Conservation (phyloP, 2,113 vertebrate genomes). For the Stegastes partitus region DNA sequence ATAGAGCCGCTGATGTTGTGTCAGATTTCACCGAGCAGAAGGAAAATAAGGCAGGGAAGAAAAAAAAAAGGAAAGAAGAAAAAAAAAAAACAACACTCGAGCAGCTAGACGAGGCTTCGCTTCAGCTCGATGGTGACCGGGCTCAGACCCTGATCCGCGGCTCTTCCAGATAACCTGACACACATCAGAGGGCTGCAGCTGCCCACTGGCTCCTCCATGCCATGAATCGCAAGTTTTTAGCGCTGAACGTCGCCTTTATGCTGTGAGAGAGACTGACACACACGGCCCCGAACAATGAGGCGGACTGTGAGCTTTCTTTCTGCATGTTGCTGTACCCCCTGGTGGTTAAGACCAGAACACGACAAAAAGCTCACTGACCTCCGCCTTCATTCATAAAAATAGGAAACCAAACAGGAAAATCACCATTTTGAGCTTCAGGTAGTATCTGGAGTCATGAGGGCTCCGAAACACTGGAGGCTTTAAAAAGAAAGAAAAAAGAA, state of each 20-base stretch:
- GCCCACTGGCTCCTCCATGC: slow-evolving; percentile 49
- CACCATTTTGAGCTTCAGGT: slow-evolving; percentile 53
- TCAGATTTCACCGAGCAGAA: slow-evolving; percentile 57
- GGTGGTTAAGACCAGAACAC: slow-evolving; percentile 43
- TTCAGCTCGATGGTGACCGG: slow-evolving; percentile 31
- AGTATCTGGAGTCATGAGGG: not conserved
- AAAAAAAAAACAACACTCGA: not conserved
- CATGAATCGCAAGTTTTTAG: slow-evolving; percentile 62
- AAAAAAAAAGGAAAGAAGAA: not conserved
- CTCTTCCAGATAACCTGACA: slow-evolving; percentile 21
- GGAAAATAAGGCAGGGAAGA: slow-evolving; percentile 12
- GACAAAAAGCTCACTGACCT: slow-evolving; percentile 47
- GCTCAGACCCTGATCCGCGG: slow-evolving; percentile 36
- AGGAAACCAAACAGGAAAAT: slow-evolving; percentile 46
- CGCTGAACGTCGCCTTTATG: slow-evolving; percentile 75
- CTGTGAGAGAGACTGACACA: slow-evolving; percentile 25
- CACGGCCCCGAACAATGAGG: slow-evolving; percentile 4
- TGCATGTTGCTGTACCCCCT: slow-evolving; percentile 67
- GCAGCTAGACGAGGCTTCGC: slow-evolving; percentile 22
- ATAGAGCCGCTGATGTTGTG: slow-evolving; percentile 22
- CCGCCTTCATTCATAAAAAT: slow-evolving; percentile 84
- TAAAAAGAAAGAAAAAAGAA: not conserved
- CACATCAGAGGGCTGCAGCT: slow-evolving; percentile 35
- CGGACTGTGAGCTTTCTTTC: slow-evolving; percentile 29
- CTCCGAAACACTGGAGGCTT: not conserved